Evolutionary conservation across 2,888 invertebrate genomes (phyloP), one percentile per base, ranked within the genome.

Genomic region (Nudaria mundana): DNA sequence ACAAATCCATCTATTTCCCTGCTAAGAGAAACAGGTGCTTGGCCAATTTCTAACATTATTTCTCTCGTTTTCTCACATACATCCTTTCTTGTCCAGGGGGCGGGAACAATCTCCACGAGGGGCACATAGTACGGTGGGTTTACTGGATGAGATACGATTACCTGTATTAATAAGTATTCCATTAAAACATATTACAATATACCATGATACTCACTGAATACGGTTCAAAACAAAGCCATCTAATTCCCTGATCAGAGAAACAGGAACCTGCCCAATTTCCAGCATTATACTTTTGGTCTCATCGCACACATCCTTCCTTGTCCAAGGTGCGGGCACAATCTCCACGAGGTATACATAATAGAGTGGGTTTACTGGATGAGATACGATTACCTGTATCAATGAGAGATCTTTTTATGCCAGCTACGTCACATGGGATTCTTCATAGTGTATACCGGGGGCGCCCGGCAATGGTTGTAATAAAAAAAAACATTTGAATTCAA

Each of bases 41-140:
- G 98, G 0, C 98, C 98, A 39, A 98, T 95, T 81, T 96, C 94
- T 37, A 91, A 86, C 96, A 98, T 95, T 11, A 92, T 78, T 28
- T 90, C 91, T 37, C 94, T 91, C 0, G 97, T 95, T 71, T 92
- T 93, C 30, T 88, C 85, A 0, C 94, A 91, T 6, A 96, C 92
- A 47, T 94, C 93, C 0, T 93, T 90, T 35, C 93, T 92, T 0
- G 98, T 98, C 97, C 97, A 98, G 3, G 97, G 96, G 0, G 98
- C 96, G 0, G 98, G 98, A 0, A 98, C 96, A 8, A 99, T 90
- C 87, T 99, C 98, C 1, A 98, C 97, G 29, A 98, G 85, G 0
- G 98, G 97, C 14, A 98, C 96, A 74, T 97, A 98, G 77, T 98
- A 98, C 0, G 98, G 98, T 3, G 98, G 98, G 78, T 98, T 98